Base-by-base conservation (phyloP, 2,113 vertebrate species). In the Nothocercus julius region DNA sequence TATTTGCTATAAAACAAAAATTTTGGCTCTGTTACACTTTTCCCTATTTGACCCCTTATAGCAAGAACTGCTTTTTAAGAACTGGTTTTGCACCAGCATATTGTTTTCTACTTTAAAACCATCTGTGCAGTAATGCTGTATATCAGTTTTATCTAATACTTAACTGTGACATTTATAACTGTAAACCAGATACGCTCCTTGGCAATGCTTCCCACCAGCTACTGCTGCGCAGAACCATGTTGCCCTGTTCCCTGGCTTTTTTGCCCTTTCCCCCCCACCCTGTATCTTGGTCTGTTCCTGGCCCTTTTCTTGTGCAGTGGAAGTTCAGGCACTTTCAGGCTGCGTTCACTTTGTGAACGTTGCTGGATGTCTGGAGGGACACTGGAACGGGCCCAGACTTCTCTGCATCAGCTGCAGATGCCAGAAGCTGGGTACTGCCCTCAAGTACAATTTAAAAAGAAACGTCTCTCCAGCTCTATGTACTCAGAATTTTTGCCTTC, bases 311-410 rank as follows among this genome's bases (percentile, higher is more conserved):
- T 54, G 42, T 70, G 30, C 12, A 0, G 4, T 0, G 1, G 4
- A 30, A 14, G 21, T 58, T 15, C 8, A 74, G 74, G 42, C 24
- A 16, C 32, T 70, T 83, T 12, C 5, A 74, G 12, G 54, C 27
- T 42, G 7, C 13, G 3, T 44, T 44, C 19, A 1, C 75, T 32
- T 63, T 67, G 30, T 67, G 30, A 38, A 12, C 0, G 0, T 22
- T 54, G 30, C 42, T 53, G 68, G 19, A 25, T 47, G 17, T 34
- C n/a, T 80, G 9, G 22, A 3, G 30, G 69, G 59, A 44, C 14
- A 1, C 69, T 20, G 34, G 34, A 22, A 24, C 16, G 61, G 34
- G 22, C 28, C 25, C 34, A 63, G 6, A 18, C 64, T 28, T 85
- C 28, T 87, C n/a, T 9, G 0, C 22, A 34, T 67, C 32, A 69